Evolutionary conservation across 2,888 invertebrate species (phyloP).

Genomic region (Tiphia femorata): DNA sequence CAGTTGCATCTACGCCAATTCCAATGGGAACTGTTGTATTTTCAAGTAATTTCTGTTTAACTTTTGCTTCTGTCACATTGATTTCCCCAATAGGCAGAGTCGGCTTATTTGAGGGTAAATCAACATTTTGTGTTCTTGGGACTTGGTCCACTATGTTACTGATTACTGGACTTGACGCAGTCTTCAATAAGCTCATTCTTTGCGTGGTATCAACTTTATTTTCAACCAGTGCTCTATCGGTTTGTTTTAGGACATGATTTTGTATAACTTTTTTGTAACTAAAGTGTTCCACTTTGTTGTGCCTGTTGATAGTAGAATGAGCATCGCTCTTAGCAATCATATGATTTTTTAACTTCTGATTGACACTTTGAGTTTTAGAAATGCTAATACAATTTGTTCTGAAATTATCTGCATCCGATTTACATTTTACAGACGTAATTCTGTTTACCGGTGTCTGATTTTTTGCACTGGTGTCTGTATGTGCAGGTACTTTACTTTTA

Average conservation of each 20-base stretch:
- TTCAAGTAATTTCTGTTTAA: conserved; percentile 74
- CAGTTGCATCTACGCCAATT: conserved; percentile 50
- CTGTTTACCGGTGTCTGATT: conserved; percentile 45
- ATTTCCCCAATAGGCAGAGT: conserved; percentile 68
- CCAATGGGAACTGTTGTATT: conserved; percentile 59
- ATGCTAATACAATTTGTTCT: conserved; percentile 37
- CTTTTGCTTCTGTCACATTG: conserved; percentile 72
- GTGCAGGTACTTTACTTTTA: conserved; percentile 30
- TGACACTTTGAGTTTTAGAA: conserved; percentile 44
- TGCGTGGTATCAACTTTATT: conserved; percentile 53
- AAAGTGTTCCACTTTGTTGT: conserved; percentile 50
- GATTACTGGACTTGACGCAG: conserved; percentile 37
- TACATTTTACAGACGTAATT: conserved; percentile 43
- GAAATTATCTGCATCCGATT: conserved; percentile 45
- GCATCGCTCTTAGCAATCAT: conserved; percentile 47
- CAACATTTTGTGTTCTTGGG: conserved; percentile 38
- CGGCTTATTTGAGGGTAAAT: conserved; percentile 44
- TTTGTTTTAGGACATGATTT: conserved; percentile 55
- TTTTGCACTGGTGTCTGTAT: conserved; percentile 19
- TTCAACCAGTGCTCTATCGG: conserved; percentile 36
- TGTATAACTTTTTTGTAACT: conserved; percentile 53
- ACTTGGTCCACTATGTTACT: conserved; percentile 40
- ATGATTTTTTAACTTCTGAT: conserved; percentile 62
- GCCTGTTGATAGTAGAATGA: conserved; percentile 50
- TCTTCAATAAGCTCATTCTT: conserved; percentile 60